Base-by-base conservation (phyloP, 2,113 vertebrate species). In the Microcebus tavaratra region DNA sequence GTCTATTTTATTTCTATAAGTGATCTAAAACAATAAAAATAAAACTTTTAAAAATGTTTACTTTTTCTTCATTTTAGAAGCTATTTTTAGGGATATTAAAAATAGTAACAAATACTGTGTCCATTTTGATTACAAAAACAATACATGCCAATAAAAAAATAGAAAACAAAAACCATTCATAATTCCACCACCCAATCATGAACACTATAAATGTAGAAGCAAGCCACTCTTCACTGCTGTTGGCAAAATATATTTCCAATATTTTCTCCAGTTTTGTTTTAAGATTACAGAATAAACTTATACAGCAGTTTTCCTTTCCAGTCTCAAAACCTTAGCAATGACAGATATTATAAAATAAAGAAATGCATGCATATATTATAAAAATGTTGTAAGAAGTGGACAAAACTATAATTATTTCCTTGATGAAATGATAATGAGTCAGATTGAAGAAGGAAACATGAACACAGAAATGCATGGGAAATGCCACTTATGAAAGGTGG, bases 11-110 rank as follows among this genome's bases (percentile, higher is more conserved):
- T 59, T 79, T 88, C 39, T 90, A 21, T 70, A 78, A 88, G 8
- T 63, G 13, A 55, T 17, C 29, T 25, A 65, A 8, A 8, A 53
- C 5, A 90, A 53, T 63, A 65, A 48, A 95, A 92, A 3, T 39
- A 50, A 72, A 48, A 65, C 25, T 65, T 42, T 82, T 76, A 3
- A 1, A 72, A 27, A 1, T 81, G 6, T 55, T 90, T 42, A 39
- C 9, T 59, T 92, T 91, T 83, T 57, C 78, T 83, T 79, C 57
- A 34, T 81, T 88, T 86, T 79, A 95, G 21, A 78, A 89, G 15
- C 55, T 59, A 48, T 89, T 13, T 39, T 79, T 72, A 73, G 8
- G 10, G 7, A 75, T 88, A 80, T 18, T 61, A 80, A 81, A 94
- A 57, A 11, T 2, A 92, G 6, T 53, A 57, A 78, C 12, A 76